Base-by-base conservation (phyloP, 2,888 invertebrate genomes). In the Drosophila prolongata region DNA sequence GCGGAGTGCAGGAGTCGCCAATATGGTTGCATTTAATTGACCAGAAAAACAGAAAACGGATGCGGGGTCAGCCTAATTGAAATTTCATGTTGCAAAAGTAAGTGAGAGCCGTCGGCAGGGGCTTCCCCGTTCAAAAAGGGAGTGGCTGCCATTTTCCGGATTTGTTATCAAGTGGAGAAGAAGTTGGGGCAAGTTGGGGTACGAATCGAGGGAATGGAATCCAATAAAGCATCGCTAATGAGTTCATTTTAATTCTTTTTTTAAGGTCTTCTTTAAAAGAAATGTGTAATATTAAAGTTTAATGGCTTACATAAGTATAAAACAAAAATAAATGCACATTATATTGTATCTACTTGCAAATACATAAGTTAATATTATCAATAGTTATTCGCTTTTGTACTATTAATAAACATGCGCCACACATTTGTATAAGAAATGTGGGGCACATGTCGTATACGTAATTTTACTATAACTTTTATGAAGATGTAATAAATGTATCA, bases 61-160 rank as follows among this genome's bases (percentile, higher is more conserved):
- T 77, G 81, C 77, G 78, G 71, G 72, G 76, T 59, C 66, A 73
- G 87, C 84, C 89, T 90, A 90, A 90, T 90, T 90, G 90, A 88
- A 87, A 88, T 90, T 88, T 89, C 90, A 88, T 90, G 90, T 90
- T 87, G 65, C 68, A 74, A 76, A 79, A 86, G 61, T 84, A 81
- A 90, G 78, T 89, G 80, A 73, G 72, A 70, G 67, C 43, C 44
- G 72, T 44, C 40, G 38, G 62, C 9, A 24, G 56, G 40, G 54
- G 30, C 8, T 30, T 30, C 30, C 30, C 30, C 1, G 9, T 6
- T 30, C 30, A 11, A 35, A 35, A 35, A 38, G 8, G 14, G n/a
- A 10, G 9, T 27, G 24, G 14, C 8, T 16, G 58, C 35, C 19
- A 42, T 37, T 42, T 34, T 52, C 50, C 46, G 46, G 66, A 66